A percentile compares a stretch with the other conserved stretches of the same genome.
These are phyloP conservation scores for Sebastes variabilis DNA, from an alignment of 2,797 vertebrate species.

Conservation along the genomic window DNA sequence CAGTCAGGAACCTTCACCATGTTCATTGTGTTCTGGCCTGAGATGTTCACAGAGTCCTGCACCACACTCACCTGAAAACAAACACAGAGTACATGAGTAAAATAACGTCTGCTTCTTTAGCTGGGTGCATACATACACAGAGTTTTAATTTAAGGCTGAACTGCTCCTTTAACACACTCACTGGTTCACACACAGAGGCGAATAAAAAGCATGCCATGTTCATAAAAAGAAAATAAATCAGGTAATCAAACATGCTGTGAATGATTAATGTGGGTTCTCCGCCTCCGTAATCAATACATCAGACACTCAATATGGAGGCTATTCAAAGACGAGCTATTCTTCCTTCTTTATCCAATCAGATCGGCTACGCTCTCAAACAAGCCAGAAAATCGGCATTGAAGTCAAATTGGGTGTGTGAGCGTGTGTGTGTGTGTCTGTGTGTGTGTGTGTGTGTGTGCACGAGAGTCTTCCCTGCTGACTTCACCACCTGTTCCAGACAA, in stretches of 20 bases:
- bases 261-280: slow-evolving; percentile 58
- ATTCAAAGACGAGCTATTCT: slow-evolving; percentile 56
- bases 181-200: neutral
- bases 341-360: slow-evolving; percentile 53
- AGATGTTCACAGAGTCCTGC: slow-evolving; percentile 93
- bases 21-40: slow-evolving; percentile 91
- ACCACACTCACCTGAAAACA: slow-evolving; percentile 89
- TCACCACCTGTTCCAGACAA: slow-evolving; percentile 85
- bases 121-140: neutral
- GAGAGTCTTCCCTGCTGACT: slow-evolving; percentile 79
- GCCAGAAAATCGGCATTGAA: slow-evolving; percentile 53
- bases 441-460: slow-evolving; percentile 1
- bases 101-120: neutral
- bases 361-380: slow-evolving; percentile 53
- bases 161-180: slow-evolving; percentile 14
- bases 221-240: slow-evolving; percentile 55
- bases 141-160: neutral
- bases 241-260: slow-evolving; percentile 66
- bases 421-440: slow-evolving; percentile 17
- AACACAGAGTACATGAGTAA: neutral
- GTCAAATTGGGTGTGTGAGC: slow-evolving; percentile 49
- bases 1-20: slow-evolving; percentile 94
- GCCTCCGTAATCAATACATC: slow-evolving; percentile 68
- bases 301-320: slow-evolving; percentile 55
- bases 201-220: slow-evolving; percentile 40